phyloP scores from a whole-genome alignment of 1,140 invertebrate genomes.

The Caenorhabditis latens region DNA sequence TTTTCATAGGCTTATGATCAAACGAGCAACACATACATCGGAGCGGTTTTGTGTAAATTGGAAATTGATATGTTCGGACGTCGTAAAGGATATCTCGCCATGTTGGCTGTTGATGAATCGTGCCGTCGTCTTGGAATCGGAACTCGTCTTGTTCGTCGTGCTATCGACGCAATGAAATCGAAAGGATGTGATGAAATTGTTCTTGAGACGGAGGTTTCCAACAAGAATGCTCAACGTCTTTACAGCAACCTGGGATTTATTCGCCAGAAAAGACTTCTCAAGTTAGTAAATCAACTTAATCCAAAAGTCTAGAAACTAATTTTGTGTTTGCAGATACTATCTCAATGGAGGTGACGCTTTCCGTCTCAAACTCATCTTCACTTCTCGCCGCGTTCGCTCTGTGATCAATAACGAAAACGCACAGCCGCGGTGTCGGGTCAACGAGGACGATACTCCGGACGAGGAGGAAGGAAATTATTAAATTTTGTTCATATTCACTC shows the following conservation, averaged over 20 bases:
- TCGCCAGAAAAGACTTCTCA: constrained; percentile 57
- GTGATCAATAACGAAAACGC: constrained; percentile 18
- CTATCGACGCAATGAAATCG: constrained; percentile 44
- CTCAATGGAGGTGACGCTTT: constrained; percentile 61
- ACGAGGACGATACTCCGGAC: constrained; percentile 21
- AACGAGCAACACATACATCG: constrained; percentile 38
- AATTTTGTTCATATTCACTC: not conserved
- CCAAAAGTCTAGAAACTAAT: not conserved
- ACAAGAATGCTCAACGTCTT: constrained; percentile 58
- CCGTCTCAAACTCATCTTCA: constrained; percentile 62
- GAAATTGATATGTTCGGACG: constrained; percentile 34
- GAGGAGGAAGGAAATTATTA: constrained; percentile 10
- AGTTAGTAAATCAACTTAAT: not conserved
- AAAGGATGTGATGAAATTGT: constrained; percentile 58
- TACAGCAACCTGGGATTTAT: constrained; percentile 62
- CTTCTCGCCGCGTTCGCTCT: not conserved
- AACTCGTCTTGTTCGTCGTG: constrained; percentile 56
- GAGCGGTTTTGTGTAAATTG: constrained; percentile 60
- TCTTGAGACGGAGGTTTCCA: constrained; percentile 58
- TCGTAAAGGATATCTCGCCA: constrained; percentile 61
- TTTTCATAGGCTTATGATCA: constrained; percentile 65
- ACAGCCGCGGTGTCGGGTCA: constrained; percentile 39
- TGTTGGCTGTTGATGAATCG: constrained; percentile 62
- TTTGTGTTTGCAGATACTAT: constrained; percentile 41
- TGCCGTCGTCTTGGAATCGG: constrained; percentile 60